Evolutionary conservation across 1,140 invertebrate genomes (phyloP).

Genomic region (Drosophila punjabiensis): DNA sequence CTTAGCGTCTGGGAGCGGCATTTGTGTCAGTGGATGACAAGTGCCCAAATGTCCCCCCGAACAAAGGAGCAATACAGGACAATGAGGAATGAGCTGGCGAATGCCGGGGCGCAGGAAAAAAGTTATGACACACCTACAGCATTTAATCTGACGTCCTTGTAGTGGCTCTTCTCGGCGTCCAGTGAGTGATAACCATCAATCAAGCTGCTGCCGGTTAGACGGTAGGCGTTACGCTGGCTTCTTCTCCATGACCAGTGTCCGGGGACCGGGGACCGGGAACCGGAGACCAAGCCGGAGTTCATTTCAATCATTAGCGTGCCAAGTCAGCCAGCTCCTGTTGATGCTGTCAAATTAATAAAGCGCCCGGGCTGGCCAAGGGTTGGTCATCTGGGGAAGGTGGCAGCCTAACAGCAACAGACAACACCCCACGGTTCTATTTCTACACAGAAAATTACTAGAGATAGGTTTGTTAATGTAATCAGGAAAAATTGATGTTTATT

Average conservation of each 20-base stretch:
- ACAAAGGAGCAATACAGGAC: slow-evolving; percentile 70
- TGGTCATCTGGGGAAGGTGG: slow-evolving; percentile 24
- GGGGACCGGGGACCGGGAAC: not conserved
- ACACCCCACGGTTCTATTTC: slow-evolving; percentile 21
- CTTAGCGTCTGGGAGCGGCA: slow-evolving; percentile 43
- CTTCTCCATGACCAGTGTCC: slow-evolving; percentile 42
- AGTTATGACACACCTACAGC: slow-evolving; percentile 82
- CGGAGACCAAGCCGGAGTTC: slow-evolving; percentile 58
- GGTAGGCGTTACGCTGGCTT: slow-evolving; percentile 72
- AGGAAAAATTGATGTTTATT: not conserved
- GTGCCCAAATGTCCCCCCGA: slow-evolving; percentile 47
- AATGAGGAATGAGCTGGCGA: slow-evolving; percentile 37
- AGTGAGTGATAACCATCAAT: slow-evolving; percentile 84
- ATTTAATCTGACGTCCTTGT: slow-evolving; percentile 76
- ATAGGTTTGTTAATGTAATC: not conserved
- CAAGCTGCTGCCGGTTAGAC: slow-evolving; percentile 67
- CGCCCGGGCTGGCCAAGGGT: slow-evolving; percentile 47
- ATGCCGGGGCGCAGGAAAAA: slow-evolving; percentile 33
- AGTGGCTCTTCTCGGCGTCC: slow-evolving; percentile 49
- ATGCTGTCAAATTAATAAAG: slow-evolving; percentile 85
- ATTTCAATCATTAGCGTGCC: slow-evolving; percentile 82
- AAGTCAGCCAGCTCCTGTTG: slow-evolving; percentile 68
- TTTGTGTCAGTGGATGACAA: slow-evolving; percentile 56
- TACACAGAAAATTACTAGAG: slow-evolving; percentile 28
- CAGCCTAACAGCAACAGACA: slow-evolving; percentile 16